Evolutionary conservation across 2,113 vertebrate genomes (phyloP).

Genomic region (Phrynosoma platyrhinos): DNA sequence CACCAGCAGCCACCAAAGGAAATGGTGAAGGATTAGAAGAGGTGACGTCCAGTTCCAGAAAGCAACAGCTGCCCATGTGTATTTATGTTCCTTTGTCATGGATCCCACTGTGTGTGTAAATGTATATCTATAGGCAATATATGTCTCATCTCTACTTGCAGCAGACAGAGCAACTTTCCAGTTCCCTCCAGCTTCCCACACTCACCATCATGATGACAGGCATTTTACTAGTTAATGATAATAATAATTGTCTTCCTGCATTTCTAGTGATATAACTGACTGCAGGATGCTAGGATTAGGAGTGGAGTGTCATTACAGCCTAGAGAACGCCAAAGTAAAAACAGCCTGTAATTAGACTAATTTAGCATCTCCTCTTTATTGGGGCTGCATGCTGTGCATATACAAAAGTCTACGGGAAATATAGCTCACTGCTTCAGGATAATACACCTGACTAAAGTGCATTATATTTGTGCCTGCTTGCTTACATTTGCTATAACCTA

Average conservation of each 20-base stretch:
- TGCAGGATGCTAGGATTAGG: not conserved
- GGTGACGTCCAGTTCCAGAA: no score
- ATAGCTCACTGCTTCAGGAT: not conserved
- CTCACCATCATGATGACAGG: not conserved
- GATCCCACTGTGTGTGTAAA: not conserved
- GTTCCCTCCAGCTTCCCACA: not conserved
- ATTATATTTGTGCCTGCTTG: not conserved
- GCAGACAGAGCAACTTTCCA: not conserved
- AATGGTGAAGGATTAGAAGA: no score
- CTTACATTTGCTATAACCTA: not conserved
- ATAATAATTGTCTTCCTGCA: not conserved
- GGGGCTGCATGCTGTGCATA: not conserved
- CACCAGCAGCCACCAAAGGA: no score
- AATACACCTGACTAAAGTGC: constrained; percentile 3
- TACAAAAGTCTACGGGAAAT: not conserved
- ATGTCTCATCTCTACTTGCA: not conserved
- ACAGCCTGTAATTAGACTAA: not conserved
- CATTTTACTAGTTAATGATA: constrained; percentile 3
- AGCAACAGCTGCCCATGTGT: no score
- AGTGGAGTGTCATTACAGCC: not conserved
- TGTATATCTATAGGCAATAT: not conserved
- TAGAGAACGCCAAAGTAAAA: not conserved
- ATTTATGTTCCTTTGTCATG: not conserved
- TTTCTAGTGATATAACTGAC: not conserved
- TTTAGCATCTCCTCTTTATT: not conserved